A percentile compares a stretch with the other conserved stretches of the same genome.
These are phyloP conservation scores for Scaptodrosophila lebanonensis DNA, from an alignment of 1,140 invertebrate genomes.

Conservation along the genomic window DNA sequence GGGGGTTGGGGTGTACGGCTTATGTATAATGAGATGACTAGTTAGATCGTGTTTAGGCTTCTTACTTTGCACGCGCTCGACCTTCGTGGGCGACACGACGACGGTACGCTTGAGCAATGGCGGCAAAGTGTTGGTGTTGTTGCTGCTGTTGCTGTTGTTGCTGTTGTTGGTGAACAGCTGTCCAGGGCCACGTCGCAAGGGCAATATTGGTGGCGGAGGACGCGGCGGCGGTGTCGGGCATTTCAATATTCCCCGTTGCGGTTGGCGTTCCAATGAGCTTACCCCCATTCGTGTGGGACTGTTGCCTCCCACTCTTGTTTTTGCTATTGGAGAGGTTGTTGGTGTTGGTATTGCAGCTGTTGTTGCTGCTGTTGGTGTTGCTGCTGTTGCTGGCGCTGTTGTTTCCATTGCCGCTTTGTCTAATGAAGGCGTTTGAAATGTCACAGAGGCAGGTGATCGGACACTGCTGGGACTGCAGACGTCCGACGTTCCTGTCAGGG, in stretches of 20 bases:
- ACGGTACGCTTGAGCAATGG: conserved; percentile 45
- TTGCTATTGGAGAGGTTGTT: conserved; percentile 32
- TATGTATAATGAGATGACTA: conserved; percentile 33
- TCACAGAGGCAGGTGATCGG: conserved; percentile 54
- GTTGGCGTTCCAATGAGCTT: conserved; percentile 25
- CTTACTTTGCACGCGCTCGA: conserved; percentile 67
- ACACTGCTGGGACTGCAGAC: conserved; percentile 32
- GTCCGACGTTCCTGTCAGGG: background rate
- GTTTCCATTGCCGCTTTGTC: conserved; percentile 30
- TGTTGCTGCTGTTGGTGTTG: conserved; percentile 13
- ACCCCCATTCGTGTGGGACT: conserved; percentile 34
- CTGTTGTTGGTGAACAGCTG: conserved; percentile 18
- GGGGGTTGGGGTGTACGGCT: background rate
- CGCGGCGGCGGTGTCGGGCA: conserved; percentile 55
- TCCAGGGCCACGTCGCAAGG: conserved; percentile 40
- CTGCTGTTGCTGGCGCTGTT: conserved; percentile 6
- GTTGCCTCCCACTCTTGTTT: too few relatives aligned
- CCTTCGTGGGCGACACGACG: conserved; percentile 35
- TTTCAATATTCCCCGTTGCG: conserved; percentile 47
- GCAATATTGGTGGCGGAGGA: conserved; percentile 46
- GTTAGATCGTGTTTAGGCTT: conserved; percentile 42
- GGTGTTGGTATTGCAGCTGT: conserved; percentile 6
- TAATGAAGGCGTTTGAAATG: conserved; percentile 59
- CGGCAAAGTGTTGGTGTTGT: background rate
- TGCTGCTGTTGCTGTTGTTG: conserved; percentile 18